Base-by-base conservation (phyloP, 2,113 vertebrate species). In the Grus americana region DNA sequence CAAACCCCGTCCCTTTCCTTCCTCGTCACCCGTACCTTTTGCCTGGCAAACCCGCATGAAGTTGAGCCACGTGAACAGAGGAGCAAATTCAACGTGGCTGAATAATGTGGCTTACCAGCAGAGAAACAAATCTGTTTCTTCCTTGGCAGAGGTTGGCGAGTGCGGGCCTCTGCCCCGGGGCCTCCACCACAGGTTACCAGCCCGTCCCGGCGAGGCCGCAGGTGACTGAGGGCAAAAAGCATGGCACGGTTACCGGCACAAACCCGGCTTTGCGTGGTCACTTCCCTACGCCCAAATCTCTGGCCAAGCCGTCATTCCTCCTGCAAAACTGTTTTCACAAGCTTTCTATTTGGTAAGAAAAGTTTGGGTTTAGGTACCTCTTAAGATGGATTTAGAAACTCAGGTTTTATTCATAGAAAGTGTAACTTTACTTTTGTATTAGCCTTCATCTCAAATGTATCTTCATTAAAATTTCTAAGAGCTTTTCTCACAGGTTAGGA, bases 221-320 rank as follows among this genome's bases (percentile, higher is more conserved):
- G 42, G 16, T 9, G 36, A 16, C 6, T 8, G 3, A 6, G 2
- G n/a, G 30, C 42, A 0, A 13, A 4, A 4, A 14, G 26, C 68
- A 4, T 12, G 13, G 8, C 49, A 2, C 5, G 3, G 32, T 2
- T 13, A 1, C 29, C 5, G 6, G 16, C 75, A 4, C 36, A 1
- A 1, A 7, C 8, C 54, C 26, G 15, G 52, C 26, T 16, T 8
- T 15, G 52, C 26, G 26, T 15, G 15, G 32, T 1, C 32, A 0
- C 36, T 27, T 40, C 73, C 54, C n/a, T 13, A 0, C 5, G 0
- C 20, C 24, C 24, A 2, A 0, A 2, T 5, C 20, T n/a, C 36
- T 2, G 2, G 36, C 46, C 13, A 7, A 49, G 26, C 13, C 6
- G 3, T 19, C 22, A 1, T 10, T 13, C 16, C 8, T 26, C 20